These are phyloP conservation scores for Odontamblyopus lacepedii DNA, from an alignment of 2,797 vertebrate genomes.

Conservation along the genomic window DNA sequence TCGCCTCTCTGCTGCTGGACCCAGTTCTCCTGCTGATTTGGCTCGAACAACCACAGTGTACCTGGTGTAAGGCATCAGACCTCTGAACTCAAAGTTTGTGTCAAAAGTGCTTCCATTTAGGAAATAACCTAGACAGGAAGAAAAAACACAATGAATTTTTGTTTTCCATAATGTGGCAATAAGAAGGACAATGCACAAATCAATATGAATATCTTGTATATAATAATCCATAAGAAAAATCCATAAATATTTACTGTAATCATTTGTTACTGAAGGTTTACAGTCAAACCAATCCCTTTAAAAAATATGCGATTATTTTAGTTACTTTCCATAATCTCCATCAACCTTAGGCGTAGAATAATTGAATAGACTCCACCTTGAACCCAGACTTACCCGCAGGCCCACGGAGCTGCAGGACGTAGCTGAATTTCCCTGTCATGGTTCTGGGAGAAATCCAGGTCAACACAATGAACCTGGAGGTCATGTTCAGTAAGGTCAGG, in stretches of 20 bases:
- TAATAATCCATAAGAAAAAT: too few species aligned
- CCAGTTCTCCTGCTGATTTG: slow-evolving; percentile 87
- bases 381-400: slow-evolving; percentile 79
- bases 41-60: slow-evolving; percentile 82
- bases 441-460: slow-evolving; percentile 87
- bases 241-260: too few species aligned
- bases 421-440: slow-evolving; percentile 90
- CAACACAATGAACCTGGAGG: slow-evolving; percentile 84
- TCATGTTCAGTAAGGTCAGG: slow-evolving; percentile 79
- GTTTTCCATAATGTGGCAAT: neutral
- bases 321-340: neutral
- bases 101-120: slow-evolving; percentile 90
- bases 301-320: neutral
- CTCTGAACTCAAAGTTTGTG: slow-evolving; percentile 80
- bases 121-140: slow-evolving; percentile 76
- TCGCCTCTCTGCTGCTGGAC: slow-evolving; percentile 81
- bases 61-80: slow-evolving; percentile 85
- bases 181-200: too few species aligned
- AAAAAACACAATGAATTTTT: neutral
- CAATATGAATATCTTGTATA: too few species aligned
- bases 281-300: too few species aligned
- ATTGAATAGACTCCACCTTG: neutral
- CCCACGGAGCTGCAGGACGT: slow-evolving; percentile 85
- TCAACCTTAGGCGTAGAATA: neutral
- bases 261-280: too few species aligned